A percentile compares a stretch with the other conserved stretches of the same genome.
These are phyloP conservation scores for Caerostris darwini DNA, from an alignment of 1,140 invertebrate species.

Conservation along the genomic window DNA sequence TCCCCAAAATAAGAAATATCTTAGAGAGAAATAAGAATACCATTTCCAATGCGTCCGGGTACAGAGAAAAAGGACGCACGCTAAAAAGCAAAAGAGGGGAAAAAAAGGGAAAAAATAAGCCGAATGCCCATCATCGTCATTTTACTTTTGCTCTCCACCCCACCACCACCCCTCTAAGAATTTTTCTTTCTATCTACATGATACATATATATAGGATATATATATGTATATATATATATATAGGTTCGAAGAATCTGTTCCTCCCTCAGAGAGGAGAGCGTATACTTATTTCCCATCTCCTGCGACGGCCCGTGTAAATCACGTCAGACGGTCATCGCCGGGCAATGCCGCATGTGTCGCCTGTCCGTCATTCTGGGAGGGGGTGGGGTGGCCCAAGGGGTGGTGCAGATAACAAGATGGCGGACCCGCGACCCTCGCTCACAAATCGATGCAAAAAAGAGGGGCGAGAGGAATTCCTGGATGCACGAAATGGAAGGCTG, in stretches of 20 bases:
- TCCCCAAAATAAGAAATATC: slow-evolving; percentile 70
- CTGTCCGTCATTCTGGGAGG: slow-evolving; percentile 66
- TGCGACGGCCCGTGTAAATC: slow-evolving; percentile 74
- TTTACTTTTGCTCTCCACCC: slow-evolving; percentile 50
- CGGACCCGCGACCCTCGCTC: slow-evolving; percentile 38
- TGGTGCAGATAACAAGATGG: slow-evolving; percentile 66
- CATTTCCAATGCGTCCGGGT: slow-evolving; percentile 61
- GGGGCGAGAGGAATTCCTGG: slow-evolving; percentile 18
- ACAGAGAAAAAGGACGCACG: slow-evolving; percentile 45
- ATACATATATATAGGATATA: not conserved
- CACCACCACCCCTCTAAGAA: slow-evolving; percentile 10
- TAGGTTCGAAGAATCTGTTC: slow-evolving; percentile 42
- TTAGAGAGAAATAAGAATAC: slow-evolving; percentile 75
- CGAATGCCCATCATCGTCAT: slow-evolving; percentile 61
- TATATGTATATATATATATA: slow-evolving; percentile 74
- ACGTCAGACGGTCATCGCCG: slow-evolving; percentile 74
- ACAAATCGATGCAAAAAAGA: slow-evolving; percentile 73
- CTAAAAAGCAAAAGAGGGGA: slow-evolving; percentile 46
- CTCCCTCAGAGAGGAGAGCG: not conserved
- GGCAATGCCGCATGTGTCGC: slow-evolving; percentile 58
- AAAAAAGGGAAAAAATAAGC: slow-evolving; percentile 40
- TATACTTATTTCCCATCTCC: slow-evolving; percentile 70
- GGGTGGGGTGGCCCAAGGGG: slow-evolving; percentile 1
- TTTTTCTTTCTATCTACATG: not conserved
- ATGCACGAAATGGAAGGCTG: slow-evolving; percentile 49